These are phyloP conservation scores for Coleophora flavipennella DNA, from an alignment of 2,888 invertebrate genomes.

Conservation along the genomic window DNA sequence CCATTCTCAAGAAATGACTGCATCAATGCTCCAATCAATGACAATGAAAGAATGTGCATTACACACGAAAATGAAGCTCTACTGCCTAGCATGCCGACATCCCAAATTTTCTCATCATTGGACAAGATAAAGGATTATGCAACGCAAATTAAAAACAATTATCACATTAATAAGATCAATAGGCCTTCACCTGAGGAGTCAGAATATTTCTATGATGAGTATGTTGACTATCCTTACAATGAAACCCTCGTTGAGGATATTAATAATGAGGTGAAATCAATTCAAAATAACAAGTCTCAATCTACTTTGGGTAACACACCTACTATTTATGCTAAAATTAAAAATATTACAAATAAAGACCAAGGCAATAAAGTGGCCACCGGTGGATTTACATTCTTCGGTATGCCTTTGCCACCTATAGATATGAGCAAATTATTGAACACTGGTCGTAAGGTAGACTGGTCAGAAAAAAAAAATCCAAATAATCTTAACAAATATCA, in stretches of 20 bases:
- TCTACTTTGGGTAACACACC: conserved; percentile 72
- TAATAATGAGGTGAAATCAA: conserved; percentile 37
- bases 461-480: conserved; percentile 45
- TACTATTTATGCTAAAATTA: conserved; percentile 53
- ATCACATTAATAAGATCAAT: conserved; percentile 59
- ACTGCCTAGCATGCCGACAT: conserved; percentile 56
- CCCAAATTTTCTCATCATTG: conserved; percentile 71
- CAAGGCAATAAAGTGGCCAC: conserved; percentile 46
- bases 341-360: conserved; percentile 45
- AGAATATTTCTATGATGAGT: conserved; percentile 88
- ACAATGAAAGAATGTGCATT: conserved; percentile 71
- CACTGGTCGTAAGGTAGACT: conserved; percentile 59
- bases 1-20: conserved; percentile 81
- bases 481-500: conserved; percentile 48
- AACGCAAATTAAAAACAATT: conserved; percentile 53
- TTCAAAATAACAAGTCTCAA: conserved; percentile 47
- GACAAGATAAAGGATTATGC: conserved; percentile 69
- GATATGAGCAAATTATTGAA: conserved; percentile 78
- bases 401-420: conserved; percentile 83
- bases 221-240: conserved; percentile 82
- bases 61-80: conserved; percentile 81
- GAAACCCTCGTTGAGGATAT: conserved; percentile 63
- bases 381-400: conserved; percentile 86
- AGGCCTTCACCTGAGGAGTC: conserved; percentile 82
- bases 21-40: conserved; percentile 48